Evolutionary conservation across 1,140 invertebrate genomes (phyloP), one percentile per base, ranked within the genome.

Genomic region (Drosophila guanche): DNA sequence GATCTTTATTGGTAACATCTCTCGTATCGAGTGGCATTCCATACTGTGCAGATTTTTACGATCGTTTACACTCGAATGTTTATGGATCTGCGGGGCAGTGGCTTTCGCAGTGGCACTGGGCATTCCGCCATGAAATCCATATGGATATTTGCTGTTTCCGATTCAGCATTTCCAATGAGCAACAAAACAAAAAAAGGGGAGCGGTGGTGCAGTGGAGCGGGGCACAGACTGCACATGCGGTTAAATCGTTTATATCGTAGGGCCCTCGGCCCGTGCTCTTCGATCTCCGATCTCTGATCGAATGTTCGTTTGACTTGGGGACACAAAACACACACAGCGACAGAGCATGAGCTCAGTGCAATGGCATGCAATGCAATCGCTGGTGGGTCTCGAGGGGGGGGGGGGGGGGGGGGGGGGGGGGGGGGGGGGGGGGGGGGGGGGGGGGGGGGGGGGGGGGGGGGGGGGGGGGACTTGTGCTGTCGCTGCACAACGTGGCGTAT

Each of bases 401-500:
- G 46, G 20, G 23, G 10, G 25, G 46, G 20, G 23, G 10, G 25
- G 46, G 20, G 23, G 10, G 25, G 46, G 20, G 23, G 10, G 25
- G 46, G 20, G 23, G 10, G 25, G 46, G 20, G 23, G 10, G 22
- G 53, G 16, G 33, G 48, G 22, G 22, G 53, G 16, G 33, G 48
- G 22, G 22, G 53, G 16, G 33, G 48, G 22, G 22, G 53, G 16
- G 33, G 48, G 22, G 22, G 53, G 16, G 33, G 48, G n/a, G 14
- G n/a, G 29, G 22, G 7, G 25, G 46, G 20, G 23, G 10, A 43
- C 22, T 37, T 43, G 40, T 80, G 80, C 68, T 85, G 66, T 47
- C 81, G 72, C 80, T 80, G 80, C 80, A 78, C 61, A 86, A 78
- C 83, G 68, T 86, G 83, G 77, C 81, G 81, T 85, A 85, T 85